phyloP scores from a whole-genome alignment of 2,888 invertebrate genomes.

The Tubulanus polymorphus region DNA sequence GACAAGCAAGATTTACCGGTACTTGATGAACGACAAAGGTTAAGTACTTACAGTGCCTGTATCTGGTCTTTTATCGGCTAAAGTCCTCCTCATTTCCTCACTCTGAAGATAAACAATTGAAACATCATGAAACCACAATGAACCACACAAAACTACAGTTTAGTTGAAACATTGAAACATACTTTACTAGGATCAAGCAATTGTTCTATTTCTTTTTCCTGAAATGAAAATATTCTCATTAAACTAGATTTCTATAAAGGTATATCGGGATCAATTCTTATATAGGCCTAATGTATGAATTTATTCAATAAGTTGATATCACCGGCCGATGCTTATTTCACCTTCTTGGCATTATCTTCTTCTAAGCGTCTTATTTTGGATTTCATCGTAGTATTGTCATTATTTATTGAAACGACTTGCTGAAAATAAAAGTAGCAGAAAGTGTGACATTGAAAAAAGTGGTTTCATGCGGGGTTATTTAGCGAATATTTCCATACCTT shows the following conservation, averaged over 20 bases:
- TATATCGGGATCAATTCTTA: no score
- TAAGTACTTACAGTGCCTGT: constrained; percentile 37
- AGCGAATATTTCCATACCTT: constrained; percentile 35
- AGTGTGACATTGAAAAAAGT: neutral
- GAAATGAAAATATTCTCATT: constrained; percentile 15
- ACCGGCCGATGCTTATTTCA: no score
- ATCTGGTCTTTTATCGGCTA: constrained; percentile 46
- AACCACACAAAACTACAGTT: neutral
- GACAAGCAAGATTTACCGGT: no score
- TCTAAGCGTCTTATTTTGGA: constrained; percentile 49
- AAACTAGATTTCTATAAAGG: no score
- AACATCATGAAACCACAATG: neutral
- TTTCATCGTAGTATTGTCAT: constrained; percentile 45
- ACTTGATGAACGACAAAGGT: no score
- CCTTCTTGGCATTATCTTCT: constrained; percentile 51
- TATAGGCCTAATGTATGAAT: no score
- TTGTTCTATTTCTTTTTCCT: constrained; percentile 48
- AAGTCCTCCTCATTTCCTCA: constrained; percentile 45
- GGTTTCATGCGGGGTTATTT: neutral
- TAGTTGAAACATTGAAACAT: neutral
- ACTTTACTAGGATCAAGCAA: constrained; percentile 42
- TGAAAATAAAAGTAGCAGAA: constrained; percentile 20
- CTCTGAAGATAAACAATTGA: constrained; percentile 29
- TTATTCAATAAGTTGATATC: no score
- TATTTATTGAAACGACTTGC: constrained; percentile 43